phyloP scores from a whole-genome alignment of 2,888 invertebrate genomes.

The Chalcosyrphus nemorum region DNA sequence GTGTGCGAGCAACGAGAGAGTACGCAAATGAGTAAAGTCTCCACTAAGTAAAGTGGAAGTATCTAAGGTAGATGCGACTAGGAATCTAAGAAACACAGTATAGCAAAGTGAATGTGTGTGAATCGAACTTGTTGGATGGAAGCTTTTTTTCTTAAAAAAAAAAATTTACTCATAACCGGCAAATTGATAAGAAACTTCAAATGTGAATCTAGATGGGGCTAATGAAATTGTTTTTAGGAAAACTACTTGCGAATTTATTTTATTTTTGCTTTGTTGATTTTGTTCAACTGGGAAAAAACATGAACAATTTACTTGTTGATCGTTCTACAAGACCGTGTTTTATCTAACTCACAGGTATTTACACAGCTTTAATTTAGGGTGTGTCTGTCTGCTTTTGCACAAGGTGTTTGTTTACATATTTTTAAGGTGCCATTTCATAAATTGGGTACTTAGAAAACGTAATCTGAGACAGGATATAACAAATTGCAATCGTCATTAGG shows the following conservation, averaged over 20 bases:
- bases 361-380: not conserved
- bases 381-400: not conserved
- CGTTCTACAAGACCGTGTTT: too few relatives aligned
- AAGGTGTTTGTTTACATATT: too few relatives aligned
- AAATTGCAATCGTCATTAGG: too few relatives aligned
- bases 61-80: not conserved
- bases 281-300: not conserved
- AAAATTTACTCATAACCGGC: constrained; percentile 15
- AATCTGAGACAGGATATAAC: too few relatives aligned
- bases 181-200: constrained; percentile 54
- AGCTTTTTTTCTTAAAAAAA: constrained; percentile 34
- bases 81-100: not conserved
- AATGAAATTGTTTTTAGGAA: not conserved
- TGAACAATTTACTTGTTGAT: not conserved
- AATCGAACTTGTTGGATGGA: constrained; percentile 26
- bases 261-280: not conserved
- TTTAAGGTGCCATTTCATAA: too few relatives aligned
- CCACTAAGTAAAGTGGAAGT: constrained; percentile 40
- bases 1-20: constrained; percentile 7
- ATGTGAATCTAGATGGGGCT: constrained; percentile 7
- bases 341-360: not conserved
- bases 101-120: constrained; percentile 19
- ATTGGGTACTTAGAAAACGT: too few relatives aligned
- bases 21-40: constrained; percentile 44
- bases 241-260: not conserved